Evolutionary conservation across 2,888 invertebrate species (phyloP).

Genomic region (Dusona sp.): DNA sequence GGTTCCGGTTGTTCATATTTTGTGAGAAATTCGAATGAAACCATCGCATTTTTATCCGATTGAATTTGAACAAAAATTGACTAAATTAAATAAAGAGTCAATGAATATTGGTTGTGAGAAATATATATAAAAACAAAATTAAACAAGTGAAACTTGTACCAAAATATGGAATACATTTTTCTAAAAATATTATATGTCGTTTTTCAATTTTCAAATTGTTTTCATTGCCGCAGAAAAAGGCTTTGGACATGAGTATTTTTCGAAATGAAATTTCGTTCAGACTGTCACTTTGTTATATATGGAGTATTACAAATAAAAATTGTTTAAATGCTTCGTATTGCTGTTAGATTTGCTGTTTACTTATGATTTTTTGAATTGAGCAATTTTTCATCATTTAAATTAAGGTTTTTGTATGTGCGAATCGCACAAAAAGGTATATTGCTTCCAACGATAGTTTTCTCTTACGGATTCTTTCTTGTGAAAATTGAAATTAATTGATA

Average conservation of each 20-base stretch:
- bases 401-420: background rate
- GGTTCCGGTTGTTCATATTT: background rate
- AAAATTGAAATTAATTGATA: no score
- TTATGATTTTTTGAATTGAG: background rate
- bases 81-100: no score
- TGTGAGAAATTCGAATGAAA: slow-evolving; percentile 22
- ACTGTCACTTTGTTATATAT: background rate
- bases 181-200: background rate
- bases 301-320: background rate
- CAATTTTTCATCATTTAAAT: background rate
- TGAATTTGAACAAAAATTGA: background rate
- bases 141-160: background rate
- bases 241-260: background rate
- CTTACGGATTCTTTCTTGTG: background rate
- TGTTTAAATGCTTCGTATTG: background rate
- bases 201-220: background rate
- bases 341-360: background rate
- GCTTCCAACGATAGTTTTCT: background rate
- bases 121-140: background rate
- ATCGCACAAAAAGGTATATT: background rate
- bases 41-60: background rate
- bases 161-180: background rate
- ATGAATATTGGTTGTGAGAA: background rate
- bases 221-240: background rate
- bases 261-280: background rate